These are phyloP conservation scores for Nineta flava DNA, from an alignment of 2,888 invertebrate species.

Conservation along the genomic window DNA sequence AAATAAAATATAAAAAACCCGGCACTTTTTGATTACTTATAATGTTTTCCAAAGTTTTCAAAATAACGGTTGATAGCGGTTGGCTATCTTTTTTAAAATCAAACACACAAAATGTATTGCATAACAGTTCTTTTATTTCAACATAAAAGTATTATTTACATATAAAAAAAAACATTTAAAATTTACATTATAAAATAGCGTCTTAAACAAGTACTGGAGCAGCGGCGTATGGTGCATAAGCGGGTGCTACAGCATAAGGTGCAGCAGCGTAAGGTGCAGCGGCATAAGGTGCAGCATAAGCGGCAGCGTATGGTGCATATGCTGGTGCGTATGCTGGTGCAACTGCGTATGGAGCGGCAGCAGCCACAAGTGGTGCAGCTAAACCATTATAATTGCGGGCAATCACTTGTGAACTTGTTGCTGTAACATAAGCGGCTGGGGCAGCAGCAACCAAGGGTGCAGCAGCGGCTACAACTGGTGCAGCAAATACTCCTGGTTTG, in stretches of 20 bases:
- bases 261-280: constrained; percentile 32
- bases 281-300: constrained; percentile 39
- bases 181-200: too few relatives aligned
- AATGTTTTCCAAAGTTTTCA: too few relatives aligned
- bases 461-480: constrained; percentile 15
- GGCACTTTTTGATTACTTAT: too few relatives aligned
- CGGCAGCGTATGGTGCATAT: constrained; percentile 29
- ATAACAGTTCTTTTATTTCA: too few relatives aligned
- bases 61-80: too few relatives aligned
- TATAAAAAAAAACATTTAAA: too few relatives aligned
- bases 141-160: too few relatives aligned
- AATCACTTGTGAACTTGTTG: constrained; percentile 46
- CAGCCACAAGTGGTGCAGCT: constrained; percentile 25
- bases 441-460: constrained; percentile 23
- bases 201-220: neutral
- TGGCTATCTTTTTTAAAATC: too few relatives aligned
- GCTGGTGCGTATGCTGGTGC: constrained; percentile 32
- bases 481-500: constrained; percentile 20
- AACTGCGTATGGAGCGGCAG: constrained; percentile 25
- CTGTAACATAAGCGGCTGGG: constrained; percentile 35
- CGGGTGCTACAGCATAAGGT: constrained; percentile 27
- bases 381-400: constrained; percentile 44
- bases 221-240: constrained; percentile 8
- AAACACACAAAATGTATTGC: too few relatives aligned
- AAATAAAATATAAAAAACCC: too few relatives aligned